Evolutionary conservation across 1,140 invertebrate species (phyloP).

Genomic region (Apolygus lucorum): DNA sequence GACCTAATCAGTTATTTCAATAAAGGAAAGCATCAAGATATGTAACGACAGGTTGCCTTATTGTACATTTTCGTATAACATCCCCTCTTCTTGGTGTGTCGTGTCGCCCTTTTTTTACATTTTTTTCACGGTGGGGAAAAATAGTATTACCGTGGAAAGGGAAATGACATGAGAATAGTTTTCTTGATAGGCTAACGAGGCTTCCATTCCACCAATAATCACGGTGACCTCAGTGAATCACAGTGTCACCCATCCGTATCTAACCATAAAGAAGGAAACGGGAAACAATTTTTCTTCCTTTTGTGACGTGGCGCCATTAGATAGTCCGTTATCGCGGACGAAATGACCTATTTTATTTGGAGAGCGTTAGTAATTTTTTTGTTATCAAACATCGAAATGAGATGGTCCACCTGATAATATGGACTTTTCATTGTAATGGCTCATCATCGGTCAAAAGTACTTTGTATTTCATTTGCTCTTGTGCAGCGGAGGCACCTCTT

Average conservation of each 20-base stretch:
- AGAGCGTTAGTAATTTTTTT: background rate
- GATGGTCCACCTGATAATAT: too few relatives aligned
- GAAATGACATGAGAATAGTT: background rate
- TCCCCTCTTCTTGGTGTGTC: background rate
- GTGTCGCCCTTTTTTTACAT: background rate
- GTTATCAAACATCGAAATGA: background rate
- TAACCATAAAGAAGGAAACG: background rate
- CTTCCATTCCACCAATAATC: background rate
- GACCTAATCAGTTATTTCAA: background rate
- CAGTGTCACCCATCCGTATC: too few relatives aligned
- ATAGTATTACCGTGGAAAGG: background rate
- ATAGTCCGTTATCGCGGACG: background rate
- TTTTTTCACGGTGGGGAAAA: background rate
- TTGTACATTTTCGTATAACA: background rate
- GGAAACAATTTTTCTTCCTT: background rate
- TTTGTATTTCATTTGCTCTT: too few relatives aligned
- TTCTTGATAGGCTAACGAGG: background rate
- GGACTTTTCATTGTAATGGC: too few relatives aligned
- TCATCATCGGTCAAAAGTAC: too few relatives aligned
- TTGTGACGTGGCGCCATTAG: background rate
- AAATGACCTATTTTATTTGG: background rate
- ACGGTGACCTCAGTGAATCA: background rate
- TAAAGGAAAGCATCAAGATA: background rate
- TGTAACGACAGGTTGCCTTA: background rate
- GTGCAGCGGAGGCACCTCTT: too few relatives aligned